A percentile compares a stretch with the other conserved stretches of the same genome.
phyloP scores from a whole-genome alignment of 2,888 invertebrate genomes.

The Agrochola litura region DNA sequence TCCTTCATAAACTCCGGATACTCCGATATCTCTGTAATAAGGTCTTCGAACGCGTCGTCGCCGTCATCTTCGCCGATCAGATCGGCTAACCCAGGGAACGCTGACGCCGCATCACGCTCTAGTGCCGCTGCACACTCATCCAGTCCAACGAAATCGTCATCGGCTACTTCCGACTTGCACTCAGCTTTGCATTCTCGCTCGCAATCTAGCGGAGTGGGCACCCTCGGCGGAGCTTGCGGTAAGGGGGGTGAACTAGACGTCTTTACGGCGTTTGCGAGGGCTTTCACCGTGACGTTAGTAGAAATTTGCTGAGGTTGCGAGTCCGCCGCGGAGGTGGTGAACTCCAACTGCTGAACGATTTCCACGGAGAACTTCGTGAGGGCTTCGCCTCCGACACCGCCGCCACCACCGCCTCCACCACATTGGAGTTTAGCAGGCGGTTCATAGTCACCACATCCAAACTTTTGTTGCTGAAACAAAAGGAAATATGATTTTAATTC shows the following conservation, averaged over 20 bases:
- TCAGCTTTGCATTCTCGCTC: conserved; percentile 95
- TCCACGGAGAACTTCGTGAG: conserved; percentile 96
- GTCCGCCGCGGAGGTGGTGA: conserved; percentile 96
- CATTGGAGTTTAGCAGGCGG: conserved; percentile 94
- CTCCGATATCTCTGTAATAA: conserved; percentile 96
- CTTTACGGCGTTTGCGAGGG: conserved; percentile 88
- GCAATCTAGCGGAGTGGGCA: conserved; percentile 95
- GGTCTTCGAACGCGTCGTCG: conserved; percentile 95
- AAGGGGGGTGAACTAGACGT: conserved; percentile 85
- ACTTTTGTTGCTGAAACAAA: conserved; percentile 95
- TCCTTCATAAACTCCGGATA: conserved; percentile 96
- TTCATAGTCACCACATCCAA: conserved; percentile 93
- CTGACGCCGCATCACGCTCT: conserved; percentile 95
- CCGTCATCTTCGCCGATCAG: conserved; percentile 96
- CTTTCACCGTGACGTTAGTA: conserved; percentile 97
- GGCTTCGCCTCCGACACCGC: conserved; percentile 88
- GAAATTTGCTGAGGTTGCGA: conserved; percentile 97
- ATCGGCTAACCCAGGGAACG: conserved; percentile 95
- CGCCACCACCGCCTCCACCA: conserved; percentile 81
- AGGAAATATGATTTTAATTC: conserved; percentile 57
- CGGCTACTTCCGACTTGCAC: conserved; percentile 95
- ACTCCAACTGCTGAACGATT: conserved; percentile 97
- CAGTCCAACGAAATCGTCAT: conserved; percentile 96
- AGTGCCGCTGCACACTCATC: conserved; percentile 96
- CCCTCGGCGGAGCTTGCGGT: conserved; percentile 89